phyloP scores from a whole-genome alignment of 2,888 invertebrate species.

The Leucozona laternaria region DNA sequence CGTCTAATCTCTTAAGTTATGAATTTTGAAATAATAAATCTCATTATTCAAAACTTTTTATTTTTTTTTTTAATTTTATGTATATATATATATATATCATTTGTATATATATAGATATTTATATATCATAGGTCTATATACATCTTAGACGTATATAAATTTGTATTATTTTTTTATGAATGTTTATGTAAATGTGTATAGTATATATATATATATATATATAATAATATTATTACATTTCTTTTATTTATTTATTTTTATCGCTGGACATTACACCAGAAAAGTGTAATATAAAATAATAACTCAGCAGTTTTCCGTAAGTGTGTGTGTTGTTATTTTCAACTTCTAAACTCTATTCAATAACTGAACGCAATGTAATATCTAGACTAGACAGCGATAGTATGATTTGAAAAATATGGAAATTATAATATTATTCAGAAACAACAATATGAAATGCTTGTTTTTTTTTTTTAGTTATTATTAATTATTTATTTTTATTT shows the following conservation, averaged over 20 bases:
- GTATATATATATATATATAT: constrained; percentile 66
- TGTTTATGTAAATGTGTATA: constrained; percentile 70
- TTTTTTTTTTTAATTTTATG: neutral
- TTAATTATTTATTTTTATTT: constrained; percentile 16
- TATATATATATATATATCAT: constrained; percentile 53
- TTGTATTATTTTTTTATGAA: constrained; percentile 49
- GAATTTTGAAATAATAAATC: constrained; percentile 74
- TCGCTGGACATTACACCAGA: constrained; percentile 62
- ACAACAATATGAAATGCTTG: constrained; percentile 27
- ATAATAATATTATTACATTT: constrained; percentile 55
- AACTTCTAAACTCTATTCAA: constrained; percentile 39
- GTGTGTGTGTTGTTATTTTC: constrained; percentile 8
- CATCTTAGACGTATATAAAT: constrained; percentile 71
- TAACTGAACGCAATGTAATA: constrained; percentile 57
- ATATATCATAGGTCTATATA: constrained; percentile 60
- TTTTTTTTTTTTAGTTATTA: neutral
- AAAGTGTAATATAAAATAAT: constrained; percentile 46
- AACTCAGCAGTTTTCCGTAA: constrained; percentile 55
- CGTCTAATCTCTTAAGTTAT: constrained; percentile 67
- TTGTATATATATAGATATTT: constrained; percentile 63
- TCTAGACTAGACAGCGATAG: constrained; percentile 32
- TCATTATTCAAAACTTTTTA: constrained; percentile 62
- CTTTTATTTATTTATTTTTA: constrained; percentile 39
- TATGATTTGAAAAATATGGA: constrained; percentile 25
- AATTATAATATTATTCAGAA: constrained; percentile 20